Conservation (phyloP, 2,888 invertebrate genomes). For the Nyleta sp. region DNA sequence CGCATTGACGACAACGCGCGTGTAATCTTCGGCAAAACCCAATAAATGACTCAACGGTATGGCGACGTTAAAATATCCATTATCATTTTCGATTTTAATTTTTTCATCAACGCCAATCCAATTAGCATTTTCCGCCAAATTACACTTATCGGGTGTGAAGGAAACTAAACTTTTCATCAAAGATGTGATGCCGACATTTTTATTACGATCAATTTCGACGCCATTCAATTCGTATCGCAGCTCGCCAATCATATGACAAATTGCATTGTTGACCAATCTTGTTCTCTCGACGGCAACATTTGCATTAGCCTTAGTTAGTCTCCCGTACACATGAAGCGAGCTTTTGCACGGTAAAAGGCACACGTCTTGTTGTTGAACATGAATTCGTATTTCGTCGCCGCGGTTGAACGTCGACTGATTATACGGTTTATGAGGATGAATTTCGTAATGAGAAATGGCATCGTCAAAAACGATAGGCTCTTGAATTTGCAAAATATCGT, state of each 20-base stretch:
- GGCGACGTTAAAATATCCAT: conserved; percentile 71
- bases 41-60: conserved; percentile 74
- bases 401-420: conserved; percentile 46
- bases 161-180: conserved; percentile 62
- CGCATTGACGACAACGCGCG: conserved; percentile 8
- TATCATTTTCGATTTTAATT: conserved; percentile 22
- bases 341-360: conserved; percentile 53
- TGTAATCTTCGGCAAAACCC: conserved; percentile 65
- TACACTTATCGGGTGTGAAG: conserved; percentile 54
- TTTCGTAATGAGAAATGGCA: conserved; percentile 51
- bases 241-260: conserved; percentile 15
- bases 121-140: conserved; percentile 67
- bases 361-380: conserved; percentile 42
- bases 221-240: conserved; percentile 74
- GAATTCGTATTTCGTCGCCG: conserved; percentile 63
- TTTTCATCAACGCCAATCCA: conserved; percentile 62
- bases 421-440: conserved; percentile 48
- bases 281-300: not conserved
- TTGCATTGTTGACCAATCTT: conserved; percentile 1
- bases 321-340: conserved; percentile 41
- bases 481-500: conserved; percentile 10
- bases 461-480: conserved; percentile 42
- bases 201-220: conserved; percentile 73
- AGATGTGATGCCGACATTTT: conserved; percentile 4
- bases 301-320: conserved; percentile 7